A percentile compares a stretch with the other conserved stretches of the same genome.
These are phyloP conservation scores for Megalops atlanticus DNA, from an alignment of 2,113 vertebrate species.

Conservation along the genomic window DNA sequence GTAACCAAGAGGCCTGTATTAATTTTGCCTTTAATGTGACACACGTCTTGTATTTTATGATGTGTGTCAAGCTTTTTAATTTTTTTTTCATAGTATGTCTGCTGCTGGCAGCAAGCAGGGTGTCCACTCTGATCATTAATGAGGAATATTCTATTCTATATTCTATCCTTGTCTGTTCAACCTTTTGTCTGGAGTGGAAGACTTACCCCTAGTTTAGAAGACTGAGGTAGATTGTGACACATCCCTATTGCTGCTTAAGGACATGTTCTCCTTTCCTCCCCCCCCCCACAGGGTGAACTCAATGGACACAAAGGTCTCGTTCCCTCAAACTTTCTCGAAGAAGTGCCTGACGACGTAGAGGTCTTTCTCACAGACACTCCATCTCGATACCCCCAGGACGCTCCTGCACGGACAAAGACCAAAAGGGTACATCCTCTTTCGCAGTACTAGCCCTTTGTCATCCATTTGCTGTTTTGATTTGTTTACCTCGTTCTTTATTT, in stretches of 20 bases:
- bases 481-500: slow-evolving; percentile 55
- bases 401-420: slow-evolving; percentile 81
- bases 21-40: too few relatives aligned
- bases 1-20: too few relatives aligned
- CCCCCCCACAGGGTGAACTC: slow-evolving; percentile 83
- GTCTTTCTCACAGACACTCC: slow-evolving; percentile 91
- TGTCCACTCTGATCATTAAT: too few relatives aligned
- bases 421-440: slow-evolving; percentile 91
- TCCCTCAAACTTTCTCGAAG: slow-evolving; percentile 99
- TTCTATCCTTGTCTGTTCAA: too few relatives aligned
- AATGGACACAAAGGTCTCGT: slow-evolving; percentile 95
- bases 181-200: too few relatives aligned
- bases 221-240: not conserved
- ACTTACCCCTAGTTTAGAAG: not conserved
- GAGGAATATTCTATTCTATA: too few relatives aligned
- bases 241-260: too few relatives aligned
- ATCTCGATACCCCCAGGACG: slow-evolving; percentile 77
- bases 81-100: too few relatives aligned
- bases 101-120: too few relatives aligned
- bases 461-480: slow-evolving; percentile 55
- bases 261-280: not conserved
- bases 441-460: slow-evolving; percentile 75
- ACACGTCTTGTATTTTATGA: too few relatives aligned
- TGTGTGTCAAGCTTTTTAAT: too few relatives aligned
- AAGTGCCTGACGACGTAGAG: slow-evolving; percentile 99